Evolutionary conservation across 2,797 vertebrate genomes (phyloP).

Genomic region (Enteromius argenteus): DNA sequence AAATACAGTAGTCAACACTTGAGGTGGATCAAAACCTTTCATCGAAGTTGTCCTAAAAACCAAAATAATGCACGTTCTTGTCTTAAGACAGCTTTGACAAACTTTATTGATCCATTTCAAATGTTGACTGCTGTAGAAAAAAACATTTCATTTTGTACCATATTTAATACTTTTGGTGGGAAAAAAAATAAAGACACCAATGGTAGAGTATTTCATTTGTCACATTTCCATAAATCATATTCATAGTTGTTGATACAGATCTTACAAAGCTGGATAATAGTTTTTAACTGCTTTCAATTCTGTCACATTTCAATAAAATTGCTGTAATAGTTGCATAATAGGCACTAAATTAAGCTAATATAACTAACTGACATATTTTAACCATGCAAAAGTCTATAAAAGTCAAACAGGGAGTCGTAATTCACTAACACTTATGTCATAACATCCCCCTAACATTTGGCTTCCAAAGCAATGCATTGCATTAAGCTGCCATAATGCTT

Average conservation of each 20-base stretch:
- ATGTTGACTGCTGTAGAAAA: background rate
- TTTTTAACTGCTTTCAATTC: background rate
- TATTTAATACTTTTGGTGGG: no score
- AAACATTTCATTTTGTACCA: no score
- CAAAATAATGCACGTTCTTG: no score
- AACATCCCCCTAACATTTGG: background rate
- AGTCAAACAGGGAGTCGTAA: background rate
- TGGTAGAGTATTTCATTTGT: background rate
- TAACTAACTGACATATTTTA: background rate
- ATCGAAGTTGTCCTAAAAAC: no score
- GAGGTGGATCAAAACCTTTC: no score
- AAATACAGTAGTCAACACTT: background rate
- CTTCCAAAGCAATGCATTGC: background rate
- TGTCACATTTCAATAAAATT: background rate
- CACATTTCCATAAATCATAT: background rate
- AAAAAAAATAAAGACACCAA: background rate
- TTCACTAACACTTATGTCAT: constrained; percentile 3
- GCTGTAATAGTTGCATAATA: background rate
- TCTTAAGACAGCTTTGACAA: background rate
- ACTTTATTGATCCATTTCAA: background rate
- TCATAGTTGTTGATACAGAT: background rate
- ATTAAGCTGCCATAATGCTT: background rate
- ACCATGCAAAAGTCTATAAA: constrained; percentile 2
- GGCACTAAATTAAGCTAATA: background rate
- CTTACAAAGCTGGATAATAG: background rate